phyloP scores from a whole-genome alignment of 2,888 invertebrate genomes.

The Vanessa cardui region DNA sequence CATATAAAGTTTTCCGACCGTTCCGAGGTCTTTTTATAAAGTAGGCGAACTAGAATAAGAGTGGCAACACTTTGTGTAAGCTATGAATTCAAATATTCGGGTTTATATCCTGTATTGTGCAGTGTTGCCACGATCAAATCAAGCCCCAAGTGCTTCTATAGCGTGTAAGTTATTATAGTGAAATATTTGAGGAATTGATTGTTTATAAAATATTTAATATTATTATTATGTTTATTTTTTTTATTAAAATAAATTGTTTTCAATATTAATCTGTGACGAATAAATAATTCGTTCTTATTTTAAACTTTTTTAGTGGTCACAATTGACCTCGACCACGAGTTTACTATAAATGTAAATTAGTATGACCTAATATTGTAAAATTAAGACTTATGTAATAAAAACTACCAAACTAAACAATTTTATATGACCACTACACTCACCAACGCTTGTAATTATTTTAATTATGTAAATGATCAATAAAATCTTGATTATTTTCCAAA shows the following conservation, averaged over 20 bases:
- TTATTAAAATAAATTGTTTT: too few species aligned
- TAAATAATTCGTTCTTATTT: background rate
- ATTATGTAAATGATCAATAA: background rate
- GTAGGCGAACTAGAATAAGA: constrained; percentile 29
- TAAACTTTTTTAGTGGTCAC: background rate
- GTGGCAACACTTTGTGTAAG: constrained; percentile 32
- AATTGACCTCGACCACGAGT: constrained; percentile 11
- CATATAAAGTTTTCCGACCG: constrained; percentile 63
- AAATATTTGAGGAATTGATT: constrained; percentile 2
- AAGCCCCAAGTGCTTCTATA: constrained; percentile 52
- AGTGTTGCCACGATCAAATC: constrained; percentile 34
- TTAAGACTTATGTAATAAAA: constrained; percentile 1
- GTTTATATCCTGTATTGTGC: background rate
- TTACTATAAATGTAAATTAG: background rate
- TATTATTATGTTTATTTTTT: too few species aligned
- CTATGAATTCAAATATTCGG: background rate
- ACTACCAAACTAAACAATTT: constrained; percentile 6
- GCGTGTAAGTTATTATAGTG: constrained; percentile 14
- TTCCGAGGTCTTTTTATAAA: constrained; percentile 50
- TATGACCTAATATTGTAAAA: background rate
- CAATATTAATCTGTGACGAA: too few species aligned
- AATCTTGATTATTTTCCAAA: background rate
- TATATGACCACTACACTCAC: constrained; percentile 7
- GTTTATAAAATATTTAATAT: background rate
- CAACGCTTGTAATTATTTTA: background rate